Evolutionary conservation across 1,140 invertebrate genomes (phyloP), one percentile per base, ranked within the genome.

Genomic region (Pseudomyrmex dendroicus): DNA sequence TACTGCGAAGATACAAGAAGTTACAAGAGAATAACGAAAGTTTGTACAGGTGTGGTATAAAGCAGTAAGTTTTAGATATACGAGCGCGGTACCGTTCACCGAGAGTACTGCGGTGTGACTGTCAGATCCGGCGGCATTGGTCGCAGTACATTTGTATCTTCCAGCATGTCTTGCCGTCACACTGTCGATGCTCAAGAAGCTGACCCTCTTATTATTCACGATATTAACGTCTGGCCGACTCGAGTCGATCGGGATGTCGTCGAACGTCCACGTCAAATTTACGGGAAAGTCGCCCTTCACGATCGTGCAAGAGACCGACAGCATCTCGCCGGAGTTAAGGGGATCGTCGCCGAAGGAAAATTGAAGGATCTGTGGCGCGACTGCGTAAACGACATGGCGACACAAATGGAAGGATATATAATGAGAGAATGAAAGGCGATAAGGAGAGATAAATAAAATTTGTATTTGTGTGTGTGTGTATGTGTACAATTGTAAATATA

Each of bases 221-320:
- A 95, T 89, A 95, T 94, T 73, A 93, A 95, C 67, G 95, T 94
- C 82, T 92, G 94, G 83, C 48, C 83, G 70, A 77, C 84, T 85
- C 68, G 90, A 89, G 86, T 95, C 92, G 59, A 93, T 94, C 57
- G 92, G 91, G 87, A 93, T 93, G 91, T 95, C 96, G 88, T 97
- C 96, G 82, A 97, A 95, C 10, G 95, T 95, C 96, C 96, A 97
- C 59, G 94, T 95, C 86, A 97, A 96, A 52, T 94, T 95, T 48
- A 97, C 94, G 57, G 96, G 97, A 25, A 96, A 94, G 93, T 97
- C 97, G 54, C 97, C 97, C 90, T 96, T 96, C 90, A 95, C 96
- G 89, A 97, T 96, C 80, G 96, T 95, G 91, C 96, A 97, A 84
- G 96, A 95, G 5, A 97, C 95, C 48, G 96, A 96, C 62, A 96